phyloP scores from a whole-genome alignment of 2,797 vertebrate species.

The Danio choprae region DNA sequence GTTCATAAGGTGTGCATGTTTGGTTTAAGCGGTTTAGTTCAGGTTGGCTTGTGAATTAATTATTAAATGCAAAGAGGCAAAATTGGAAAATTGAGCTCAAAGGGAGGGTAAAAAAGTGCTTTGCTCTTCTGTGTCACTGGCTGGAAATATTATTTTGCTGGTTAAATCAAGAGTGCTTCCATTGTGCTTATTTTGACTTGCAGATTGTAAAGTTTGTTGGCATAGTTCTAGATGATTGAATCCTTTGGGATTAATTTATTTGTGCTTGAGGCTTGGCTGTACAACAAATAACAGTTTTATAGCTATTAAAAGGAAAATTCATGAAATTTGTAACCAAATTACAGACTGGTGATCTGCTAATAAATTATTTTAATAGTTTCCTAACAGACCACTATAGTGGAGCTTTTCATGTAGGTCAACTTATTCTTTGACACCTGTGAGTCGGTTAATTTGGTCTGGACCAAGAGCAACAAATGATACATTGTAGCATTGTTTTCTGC shows the following conservation, averaged over 20 bases:
- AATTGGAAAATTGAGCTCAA: background rate
- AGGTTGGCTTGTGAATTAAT: background rate
- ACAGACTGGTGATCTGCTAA: background rate
- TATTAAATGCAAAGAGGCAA: background rate
- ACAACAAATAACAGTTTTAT: background rate
- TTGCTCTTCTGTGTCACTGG: background rate
- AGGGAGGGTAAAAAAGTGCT: background rate
- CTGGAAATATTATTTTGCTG: background rate
- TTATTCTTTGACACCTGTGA: too few species aligned
- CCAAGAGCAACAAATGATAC: too few species aligned
- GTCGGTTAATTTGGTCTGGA: too few species aligned
- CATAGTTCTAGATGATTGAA: background rate
- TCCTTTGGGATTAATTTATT: slow-evolving; percentile 5
- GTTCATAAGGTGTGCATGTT: background rate
- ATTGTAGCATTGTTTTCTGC: too few species aligned
- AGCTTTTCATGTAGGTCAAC: too few species aligned
- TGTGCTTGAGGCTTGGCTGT: background rate
- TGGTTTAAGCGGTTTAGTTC: background rate
- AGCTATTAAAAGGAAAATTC: background rate
- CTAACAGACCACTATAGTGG: too few species aligned
- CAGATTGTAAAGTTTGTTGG: background rate
- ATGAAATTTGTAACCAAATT: background rate
- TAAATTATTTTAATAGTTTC: too few species aligned
- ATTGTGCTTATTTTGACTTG: slow-evolving; percentile 9
- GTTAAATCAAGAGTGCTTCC: background rate